Evolutionary conservation across 2,888 invertebrate species (phyloP).

Genomic region (Apamea sordens): DNA sequence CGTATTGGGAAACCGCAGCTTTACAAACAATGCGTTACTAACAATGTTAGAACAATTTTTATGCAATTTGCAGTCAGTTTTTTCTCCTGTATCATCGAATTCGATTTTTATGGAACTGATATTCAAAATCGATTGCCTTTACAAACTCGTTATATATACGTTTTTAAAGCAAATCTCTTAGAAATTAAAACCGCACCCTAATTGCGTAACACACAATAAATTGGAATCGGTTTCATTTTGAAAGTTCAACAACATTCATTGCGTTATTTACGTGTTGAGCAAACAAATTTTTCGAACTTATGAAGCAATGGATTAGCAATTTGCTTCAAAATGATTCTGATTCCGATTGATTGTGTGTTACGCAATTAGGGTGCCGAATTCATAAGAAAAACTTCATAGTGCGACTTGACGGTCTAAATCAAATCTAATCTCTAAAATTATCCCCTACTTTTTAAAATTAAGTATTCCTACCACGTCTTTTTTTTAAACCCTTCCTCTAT

Average conservation of each 20-base stretch:
- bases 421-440: not conserved
- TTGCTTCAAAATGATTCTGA: too few species aligned
- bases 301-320: too few species aligned
- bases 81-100: not conserved
- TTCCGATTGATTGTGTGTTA: too few species aligned
- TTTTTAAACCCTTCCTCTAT: conserved; percentile 8
- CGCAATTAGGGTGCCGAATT: too few species aligned
- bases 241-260: too few species aligned
- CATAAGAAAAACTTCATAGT: not conserved
- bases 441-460: not conserved
- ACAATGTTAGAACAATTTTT: not conserved
- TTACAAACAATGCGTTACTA: not conserved
- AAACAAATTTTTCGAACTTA: too few species aligned
- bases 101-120: not conserved
- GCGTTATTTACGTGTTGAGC: too few species aligned
- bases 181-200: not conserved
- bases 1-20: not conserved
- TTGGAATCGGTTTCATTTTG: too few species aligned
- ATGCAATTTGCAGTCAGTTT: not conserved
- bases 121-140: not conserved
- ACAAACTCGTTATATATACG: too few species aligned
- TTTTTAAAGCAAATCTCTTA: not conserved
- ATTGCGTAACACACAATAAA: too few species aligned
- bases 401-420: conserved; percentile 13
- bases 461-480: not conserved